A percentile compares a stretch with the other conserved stretches of the same genome.
Evolutionary conservation across 2,888 invertebrate genomes (phyloP).

Genomic region (Himalopsyche kuldschensis): DNA sequence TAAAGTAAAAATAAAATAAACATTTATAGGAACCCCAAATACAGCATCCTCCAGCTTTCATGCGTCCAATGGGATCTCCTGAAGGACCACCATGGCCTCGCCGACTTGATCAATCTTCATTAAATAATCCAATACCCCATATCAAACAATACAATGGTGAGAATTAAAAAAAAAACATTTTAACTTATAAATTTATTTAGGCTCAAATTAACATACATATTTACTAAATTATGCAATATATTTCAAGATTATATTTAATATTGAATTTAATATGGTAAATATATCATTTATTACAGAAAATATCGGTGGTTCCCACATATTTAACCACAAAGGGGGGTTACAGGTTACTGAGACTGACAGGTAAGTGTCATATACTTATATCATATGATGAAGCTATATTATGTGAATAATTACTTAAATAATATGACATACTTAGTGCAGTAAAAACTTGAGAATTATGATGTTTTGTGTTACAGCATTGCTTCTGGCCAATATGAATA

Average conservation of each 20-base stretch:
- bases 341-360: conserved; percentile 58
- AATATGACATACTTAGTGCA: not conserved
- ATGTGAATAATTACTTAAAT: too few species aligned
- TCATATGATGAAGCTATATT: not conserved
- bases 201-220: not conserved
- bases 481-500: conserved; percentile 36
- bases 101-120: conserved; percentile 27
- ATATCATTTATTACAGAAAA: conserved; percentile 47
- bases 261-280: not conserved
- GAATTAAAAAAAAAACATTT: not conserved
- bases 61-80: conserved; percentile 29
- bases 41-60: conserved; percentile 32
- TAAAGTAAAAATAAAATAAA: not conserved
- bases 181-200: too few species aligned
- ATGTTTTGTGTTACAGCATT: conserved; percentile 12
- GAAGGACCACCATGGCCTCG: conserved; percentile 37
- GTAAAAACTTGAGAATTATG: not conserved
- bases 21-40: conserved; percentile 17
- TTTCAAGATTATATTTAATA: too few species aligned
- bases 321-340: conserved; percentile 72
- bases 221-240: not conserved
- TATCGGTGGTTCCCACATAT: conserved; percentile 65
- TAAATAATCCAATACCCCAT: conserved; percentile 22
- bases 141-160: conserved; percentile 37
- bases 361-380: conserved; percentile 43